Evolutionary conservation across 2,797 vertebrate genomes (phyloP).

Genomic region (Poeciliopsis infans): DNA sequence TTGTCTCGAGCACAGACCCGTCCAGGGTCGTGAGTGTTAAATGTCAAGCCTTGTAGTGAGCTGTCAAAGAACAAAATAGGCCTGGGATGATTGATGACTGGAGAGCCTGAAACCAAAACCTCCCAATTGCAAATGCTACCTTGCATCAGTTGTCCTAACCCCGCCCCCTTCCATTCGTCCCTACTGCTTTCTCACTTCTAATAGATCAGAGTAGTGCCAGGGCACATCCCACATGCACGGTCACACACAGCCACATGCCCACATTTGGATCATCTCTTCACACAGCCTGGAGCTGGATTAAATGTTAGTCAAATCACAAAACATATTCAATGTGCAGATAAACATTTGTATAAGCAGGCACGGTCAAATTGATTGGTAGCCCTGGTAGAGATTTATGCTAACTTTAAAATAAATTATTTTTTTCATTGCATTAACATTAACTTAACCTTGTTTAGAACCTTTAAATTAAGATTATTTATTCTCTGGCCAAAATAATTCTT

Average conservation of each 20-base stretch:
- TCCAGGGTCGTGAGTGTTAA: slow-evolving; percentile 97
- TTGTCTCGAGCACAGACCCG: slow-evolving; percentile 89
- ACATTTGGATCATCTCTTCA: slow-evolving; percentile 76
- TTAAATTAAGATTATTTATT: neutral
- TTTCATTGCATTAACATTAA: neutral
- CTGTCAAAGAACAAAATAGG: slow-evolving; percentile 99
- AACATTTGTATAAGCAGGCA: neutral
- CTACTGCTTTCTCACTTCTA: slow-evolving; percentile 61
- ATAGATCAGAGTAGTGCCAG: slow-evolving; percentile 86
- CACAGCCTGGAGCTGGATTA: slow-evolving; percentile 74
- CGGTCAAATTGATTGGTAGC: neutral
- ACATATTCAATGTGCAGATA: neutral
- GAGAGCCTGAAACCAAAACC: slow-evolving; percentile 98
- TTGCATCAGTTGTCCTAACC: slow-evolving; percentile 92
- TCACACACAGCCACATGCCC: slow-evolving; percentile 60
- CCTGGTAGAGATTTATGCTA: neutral
- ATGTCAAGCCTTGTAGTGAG: slow-evolving; percentile 99
- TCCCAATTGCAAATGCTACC: slow-evolving; percentile 96
- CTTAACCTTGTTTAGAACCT: neutral
- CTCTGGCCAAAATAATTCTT: neutral
- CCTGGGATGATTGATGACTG: slow-evolving; percentile 99
- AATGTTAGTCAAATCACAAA: slow-evolving; percentile 77
- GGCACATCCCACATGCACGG: slow-evolving; percentile 80
- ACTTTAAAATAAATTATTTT: neutral
- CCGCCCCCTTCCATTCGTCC: slow-evolving; percentile 34